phyloP scores from a whole-genome alignment of 2,888 invertebrate genomes.

The Amitus sp. region DNA sequence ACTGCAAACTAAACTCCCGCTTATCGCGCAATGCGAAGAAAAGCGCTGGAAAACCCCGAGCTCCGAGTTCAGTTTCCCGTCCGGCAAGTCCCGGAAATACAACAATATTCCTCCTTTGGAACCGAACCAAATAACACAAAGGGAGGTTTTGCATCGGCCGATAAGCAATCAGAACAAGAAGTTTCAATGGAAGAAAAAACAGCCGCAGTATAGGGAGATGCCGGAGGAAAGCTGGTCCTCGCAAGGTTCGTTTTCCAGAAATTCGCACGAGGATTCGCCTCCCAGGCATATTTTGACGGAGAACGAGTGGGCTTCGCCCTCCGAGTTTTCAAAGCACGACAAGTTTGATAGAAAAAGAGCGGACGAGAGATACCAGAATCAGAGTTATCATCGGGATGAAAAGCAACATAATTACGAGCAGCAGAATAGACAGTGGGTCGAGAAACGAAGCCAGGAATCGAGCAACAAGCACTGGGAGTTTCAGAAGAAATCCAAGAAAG shows the following conservation, averaged over 20 bases:
- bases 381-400: no score
- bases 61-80: constrained; percentile 9
- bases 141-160: no score
- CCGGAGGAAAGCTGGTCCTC: background rate
- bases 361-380: no score
- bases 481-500: no score
- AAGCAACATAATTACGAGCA: no score
- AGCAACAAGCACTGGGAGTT: no score
- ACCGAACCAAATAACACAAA: constrained; percentile 13
- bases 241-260: background rate
- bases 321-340: background rate
- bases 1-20: constrained; percentile 53
- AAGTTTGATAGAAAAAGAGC: no score
- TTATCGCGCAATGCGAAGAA: constrained; percentile 14
- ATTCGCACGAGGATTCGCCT: background rate
- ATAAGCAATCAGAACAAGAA: background rate
- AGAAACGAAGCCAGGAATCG: no score
- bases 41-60: background rate
- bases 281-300: no score
- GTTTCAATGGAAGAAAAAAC: background rate
- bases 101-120: constrained; percentile 26
- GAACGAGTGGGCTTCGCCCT: no score
- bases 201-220: background rate
- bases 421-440: no score
- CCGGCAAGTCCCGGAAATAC: constrained; percentile 31